Evolutionary conservation across 2,888 invertebrate genomes (phyloP).

Genomic region (Eudasyphora cyanicolor): DNA sequence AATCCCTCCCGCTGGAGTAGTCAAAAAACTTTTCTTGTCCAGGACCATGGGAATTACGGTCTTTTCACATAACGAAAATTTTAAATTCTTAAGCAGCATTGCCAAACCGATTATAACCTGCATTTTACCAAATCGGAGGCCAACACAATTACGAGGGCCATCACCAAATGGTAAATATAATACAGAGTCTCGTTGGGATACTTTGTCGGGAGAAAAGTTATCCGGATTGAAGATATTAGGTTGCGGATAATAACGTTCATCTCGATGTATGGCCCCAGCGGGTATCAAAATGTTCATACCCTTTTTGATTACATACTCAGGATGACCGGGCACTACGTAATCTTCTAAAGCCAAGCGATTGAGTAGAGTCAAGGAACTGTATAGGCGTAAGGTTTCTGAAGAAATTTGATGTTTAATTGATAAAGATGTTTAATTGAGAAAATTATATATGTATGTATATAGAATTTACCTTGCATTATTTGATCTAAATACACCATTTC

Average conservation of each 20-base stretch:
- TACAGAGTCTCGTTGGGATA: slow-evolving; percentile 80
- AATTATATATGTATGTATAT: too few species aligned
- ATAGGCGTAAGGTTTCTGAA: slow-evolving; percentile 82
- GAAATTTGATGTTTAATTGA: slow-evolving; percentile 41
- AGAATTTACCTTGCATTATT: slow-evolving; percentile 72
- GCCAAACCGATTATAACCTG: slow-evolving; percentile 73
- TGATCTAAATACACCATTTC: slow-evolving; percentile 75
- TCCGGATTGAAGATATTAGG: slow-evolving; percentile 84
- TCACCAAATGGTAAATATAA: slow-evolving; percentile 76
- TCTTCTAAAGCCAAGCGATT: slow-evolving; percentile 81
- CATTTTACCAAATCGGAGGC: slow-evolving; percentile 76
- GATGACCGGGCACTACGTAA: slow-evolving; percentile 81
- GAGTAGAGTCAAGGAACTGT: slow-evolving; percentile 82
- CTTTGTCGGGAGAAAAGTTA: slow-evolving; percentile 82
- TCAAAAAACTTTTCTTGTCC: slow-evolving; percentile 65
- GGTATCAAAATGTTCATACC: slow-evolving; percentile 71
- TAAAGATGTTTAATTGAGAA: background rate
- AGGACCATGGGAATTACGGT: slow-evolving; percentile 70
- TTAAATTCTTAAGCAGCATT: slow-evolving; percentile 71
- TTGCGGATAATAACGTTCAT: slow-evolving; percentile 80
- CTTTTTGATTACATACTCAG: slow-evolving; percentile 80
- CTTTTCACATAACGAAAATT: slow-evolving; percentile 68
- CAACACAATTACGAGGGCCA: slow-evolving; percentile 76
- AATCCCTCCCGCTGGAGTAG: slow-evolving; percentile 68
- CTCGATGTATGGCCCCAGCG: slow-evolving; percentile 81